Evolutionary conservation across 1,140 invertebrate genomes (phyloP).

Genomic region (Danaus melanippus): DNA sequence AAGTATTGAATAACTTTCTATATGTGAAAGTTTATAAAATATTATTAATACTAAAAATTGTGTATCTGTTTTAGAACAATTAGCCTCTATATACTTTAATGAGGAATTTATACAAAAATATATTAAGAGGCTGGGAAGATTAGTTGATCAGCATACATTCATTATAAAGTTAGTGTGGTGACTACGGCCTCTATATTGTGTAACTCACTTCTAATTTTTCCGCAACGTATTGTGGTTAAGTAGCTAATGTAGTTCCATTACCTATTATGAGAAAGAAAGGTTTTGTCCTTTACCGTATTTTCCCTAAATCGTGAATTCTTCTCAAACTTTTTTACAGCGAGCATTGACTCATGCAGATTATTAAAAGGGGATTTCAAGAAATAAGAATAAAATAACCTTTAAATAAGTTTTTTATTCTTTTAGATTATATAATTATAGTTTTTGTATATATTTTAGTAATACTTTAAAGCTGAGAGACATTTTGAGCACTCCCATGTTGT

Average conservation of each 20-base stretch:
- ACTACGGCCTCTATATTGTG: not conserved
- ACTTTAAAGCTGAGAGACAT: slow-evolving; percentile 34
- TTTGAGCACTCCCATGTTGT: slow-evolving; percentile 46
- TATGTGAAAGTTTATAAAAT: no score
- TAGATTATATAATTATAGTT: not conserved
- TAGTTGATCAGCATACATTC: slow-evolving; percentile 42
- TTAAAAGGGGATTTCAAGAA: not conserved
- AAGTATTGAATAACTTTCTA: no score
- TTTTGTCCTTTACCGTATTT: no score
- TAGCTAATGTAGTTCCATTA: no score
- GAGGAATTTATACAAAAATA: slow-evolving; percentile 19
- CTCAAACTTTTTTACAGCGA: not conserved
- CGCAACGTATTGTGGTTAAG: no score
- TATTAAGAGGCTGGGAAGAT: slow-evolving; percentile 29
- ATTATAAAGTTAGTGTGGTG: slow-evolving; percentile 37
- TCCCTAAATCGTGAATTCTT: no score
- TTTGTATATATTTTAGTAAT: slow-evolving; percentile 30
- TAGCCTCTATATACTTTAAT: slow-evolving; percentile 5
- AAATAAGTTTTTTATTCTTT: not conserved
- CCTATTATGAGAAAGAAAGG: no score
- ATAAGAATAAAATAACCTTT: not conserved
- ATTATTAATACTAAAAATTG: no score
- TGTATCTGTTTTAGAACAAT: no score
- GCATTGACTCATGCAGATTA: slow-evolving; percentile 1
- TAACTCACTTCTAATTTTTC: no score